Evolutionary conservation across 2,797 vertebrate genomes (phyloP).

Genomic region (Cyprinodon diabolis): DNA sequence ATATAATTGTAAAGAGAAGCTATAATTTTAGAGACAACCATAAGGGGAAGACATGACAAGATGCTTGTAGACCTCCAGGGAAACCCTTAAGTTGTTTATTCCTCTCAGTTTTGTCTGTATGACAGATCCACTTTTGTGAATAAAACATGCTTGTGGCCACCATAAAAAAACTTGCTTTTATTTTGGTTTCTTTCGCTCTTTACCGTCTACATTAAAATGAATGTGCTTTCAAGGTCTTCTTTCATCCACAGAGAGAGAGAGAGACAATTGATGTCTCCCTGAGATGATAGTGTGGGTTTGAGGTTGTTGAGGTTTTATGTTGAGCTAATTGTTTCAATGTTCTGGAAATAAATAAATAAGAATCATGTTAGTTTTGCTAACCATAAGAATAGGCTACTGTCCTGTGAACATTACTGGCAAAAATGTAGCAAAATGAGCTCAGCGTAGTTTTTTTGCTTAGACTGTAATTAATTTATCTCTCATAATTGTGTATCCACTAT

Average conservation of each 20-base stretch:
- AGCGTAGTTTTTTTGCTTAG: slow-evolving; percentile 1
- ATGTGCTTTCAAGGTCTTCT: slow-evolving; percentile 48
- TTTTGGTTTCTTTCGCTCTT: slow-evolving; percentile 40
- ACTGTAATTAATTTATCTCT: slow-evolving; percentile 15
- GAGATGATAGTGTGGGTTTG: slow-evolving; percentile 57
- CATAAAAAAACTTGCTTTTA: slow-evolving; percentile 58
- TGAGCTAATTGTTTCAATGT: slow-evolving; percentile 36
- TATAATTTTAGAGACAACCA: slow-evolving; percentile 62
- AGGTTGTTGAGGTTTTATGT: slow-evolving; percentile 52
- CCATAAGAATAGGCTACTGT: slow-evolving; percentile 42
- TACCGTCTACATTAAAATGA: slow-evolving; percentile 37
- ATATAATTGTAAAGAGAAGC: slow-evolving; percentile 58
- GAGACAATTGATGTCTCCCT: slow-evolving; percentile 37
- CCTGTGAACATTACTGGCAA: slow-evolving; percentile 20
- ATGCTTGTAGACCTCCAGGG: slow-evolving; percentile 51
- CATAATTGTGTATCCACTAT: slow-evolving; percentile 20
- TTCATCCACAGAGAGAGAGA: slow-evolving; percentile 36
- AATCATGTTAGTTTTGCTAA: slow-evolving; percentile 32
- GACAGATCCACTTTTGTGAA: slow-evolving; percentile 72
- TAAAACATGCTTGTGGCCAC: slow-evolving; percentile 76
- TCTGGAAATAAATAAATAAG: slow-evolving; percentile 48
- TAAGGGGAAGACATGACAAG: slow-evolving; percentile 56
- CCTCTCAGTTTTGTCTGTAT: slow-evolving; percentile 53
- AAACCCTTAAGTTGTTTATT: slow-evolving; percentile 58
- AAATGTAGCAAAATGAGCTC: slow-evolving; percentile 3